Base-by-base conservation (phyloP, 2,113 vertebrate genomes). In the Hippocampus guttulatus region DNA sequence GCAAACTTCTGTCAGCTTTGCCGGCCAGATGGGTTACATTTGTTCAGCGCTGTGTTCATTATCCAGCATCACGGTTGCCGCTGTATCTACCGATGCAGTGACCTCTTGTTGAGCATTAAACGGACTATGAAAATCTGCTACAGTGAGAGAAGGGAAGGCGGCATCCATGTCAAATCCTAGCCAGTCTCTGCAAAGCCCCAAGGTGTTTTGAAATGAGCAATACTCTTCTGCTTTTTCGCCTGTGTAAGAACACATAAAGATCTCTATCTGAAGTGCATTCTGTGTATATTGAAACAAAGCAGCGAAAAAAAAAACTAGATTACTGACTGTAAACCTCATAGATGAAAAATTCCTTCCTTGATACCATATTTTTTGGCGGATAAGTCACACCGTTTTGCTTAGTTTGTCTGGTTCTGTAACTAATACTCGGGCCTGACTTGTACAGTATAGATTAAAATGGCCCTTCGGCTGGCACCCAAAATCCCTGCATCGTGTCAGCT, bases 41-140 rank as follows among this genome's bases (percentile, higher is more conserved):
- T 89, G 81, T 86, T 80, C 30, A 82, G 68, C 10, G 54, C 80
- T 64, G 74, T 87, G 64, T 90, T 89, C 81, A 81, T 92, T 88
- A 90, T 84, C 80, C 74, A 57, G 71, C 77, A 73, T 87, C 85
- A 88, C 85, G 81, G 77, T 75, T 51, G 51, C 75, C 69, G 79
- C 74, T 71, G 75, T 86, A 83, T 87, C 81, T 83, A 78, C 80
- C 85, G 79, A 85, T 67, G 76, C 73, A 62, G 58, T 87, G 88
- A 87, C 88, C 84, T 89, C 85, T 45, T 68, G 76, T 47, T 85
- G 80, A 88, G 74, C 76, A 86, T 76, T 78, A 81, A 80, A 80
- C 83, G 76, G 80, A 87, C 85, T 68, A 77, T 73, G 79, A 83
- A 82, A 80, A 85, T 60, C 77, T 79, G 76, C 55, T 60, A 66